Evolutionary conservation across 2,797 vertebrate species (phyloP).

Genomic region (Bradypodion pumilum): DNA sequence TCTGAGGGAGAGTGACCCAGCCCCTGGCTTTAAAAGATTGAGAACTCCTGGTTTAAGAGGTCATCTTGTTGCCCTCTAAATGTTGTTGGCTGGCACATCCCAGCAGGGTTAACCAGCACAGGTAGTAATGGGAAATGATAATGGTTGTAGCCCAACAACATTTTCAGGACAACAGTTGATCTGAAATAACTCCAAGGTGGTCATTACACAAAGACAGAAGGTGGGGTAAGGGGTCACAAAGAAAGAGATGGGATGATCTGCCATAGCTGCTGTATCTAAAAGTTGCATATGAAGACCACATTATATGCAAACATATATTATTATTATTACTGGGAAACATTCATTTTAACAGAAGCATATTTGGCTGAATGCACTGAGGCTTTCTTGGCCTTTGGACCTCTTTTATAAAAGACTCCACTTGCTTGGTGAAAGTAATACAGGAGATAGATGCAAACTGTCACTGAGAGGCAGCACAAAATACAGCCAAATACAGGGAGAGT

Average conservation of each 20-base stretch:
- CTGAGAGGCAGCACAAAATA: conserved; percentile 37
- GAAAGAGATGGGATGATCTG: neutral
- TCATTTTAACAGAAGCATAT: neutral
- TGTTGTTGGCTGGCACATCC: neutral
- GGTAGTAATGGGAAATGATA: neutral
- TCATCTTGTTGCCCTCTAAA: too few relatives aligned
- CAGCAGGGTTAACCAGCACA: neutral
- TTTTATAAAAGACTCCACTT: neutral
- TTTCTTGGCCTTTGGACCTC: neutral
- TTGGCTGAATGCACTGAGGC: neutral
- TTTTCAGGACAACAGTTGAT: too few relatives aligned
- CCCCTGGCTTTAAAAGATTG: too few relatives aligned
- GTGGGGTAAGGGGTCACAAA: too few relatives aligned
- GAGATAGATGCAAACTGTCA: conserved; percentile 53
- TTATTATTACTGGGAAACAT: neutral
- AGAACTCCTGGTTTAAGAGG: too few relatives aligned
- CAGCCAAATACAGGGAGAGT: conserved; percentile 31
- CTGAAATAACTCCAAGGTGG: neutral
- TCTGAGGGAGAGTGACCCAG: too few relatives aligned
- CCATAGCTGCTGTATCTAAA: neutral
- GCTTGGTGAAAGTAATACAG: conserved; percentile 45
- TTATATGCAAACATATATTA: neutral
- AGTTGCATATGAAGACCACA: neutral
- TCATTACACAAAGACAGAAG: too few relatives aligned
- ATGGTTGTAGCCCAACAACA: neutral